These are phyloP conservation scores for Paratrypauchen microcephalus DNA, from an alignment of 2,797 vertebrate genomes.

Conservation along the genomic window DNA sequence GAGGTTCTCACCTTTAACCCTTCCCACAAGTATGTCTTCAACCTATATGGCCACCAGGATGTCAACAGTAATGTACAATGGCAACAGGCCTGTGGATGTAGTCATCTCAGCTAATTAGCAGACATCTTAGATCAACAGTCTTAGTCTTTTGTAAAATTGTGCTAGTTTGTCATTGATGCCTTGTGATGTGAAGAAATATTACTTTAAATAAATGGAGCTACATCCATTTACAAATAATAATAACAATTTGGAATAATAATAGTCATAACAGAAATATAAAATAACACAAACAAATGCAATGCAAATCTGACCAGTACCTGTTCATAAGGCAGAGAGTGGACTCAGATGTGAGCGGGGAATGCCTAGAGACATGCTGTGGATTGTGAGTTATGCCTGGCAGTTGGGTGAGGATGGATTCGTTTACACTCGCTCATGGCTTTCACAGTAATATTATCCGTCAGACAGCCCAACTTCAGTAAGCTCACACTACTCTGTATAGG, in stretches of 20 bases:
- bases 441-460: conserved; percentile 65
- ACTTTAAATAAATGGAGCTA: too few species aligned
- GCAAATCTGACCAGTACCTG: neutral
- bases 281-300: conserved; percentile 3
- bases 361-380: conserved; percentile 49
- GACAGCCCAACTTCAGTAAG: conserved; percentile 34
- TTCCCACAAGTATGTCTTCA: conserved; percentile 17
- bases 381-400: conserved; percentile 56
- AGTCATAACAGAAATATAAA: too few species aligned
- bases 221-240: too few species aligned
- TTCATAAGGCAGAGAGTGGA: neutral
- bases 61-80: conserved; percentile 5
- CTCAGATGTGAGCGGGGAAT: conserved; percentile 41
- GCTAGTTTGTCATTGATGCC: neutral
- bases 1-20: conserved; percentile 33
- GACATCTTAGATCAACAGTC: neutral
- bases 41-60: neutral
- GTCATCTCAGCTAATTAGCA: neutral
- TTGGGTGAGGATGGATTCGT: conserved; percentile 67
- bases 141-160: neutral
- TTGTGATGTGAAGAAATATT: neutral
- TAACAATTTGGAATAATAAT: too few species aligned
- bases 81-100: conserved; percentile 1
- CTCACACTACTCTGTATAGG: conserved; percentile 8
- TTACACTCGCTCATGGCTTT: conserved; percentile 79